phyloP scores from a whole-genome alignment of 2,797 vertebrate genomes.

The Forpus xanthops region DNA sequence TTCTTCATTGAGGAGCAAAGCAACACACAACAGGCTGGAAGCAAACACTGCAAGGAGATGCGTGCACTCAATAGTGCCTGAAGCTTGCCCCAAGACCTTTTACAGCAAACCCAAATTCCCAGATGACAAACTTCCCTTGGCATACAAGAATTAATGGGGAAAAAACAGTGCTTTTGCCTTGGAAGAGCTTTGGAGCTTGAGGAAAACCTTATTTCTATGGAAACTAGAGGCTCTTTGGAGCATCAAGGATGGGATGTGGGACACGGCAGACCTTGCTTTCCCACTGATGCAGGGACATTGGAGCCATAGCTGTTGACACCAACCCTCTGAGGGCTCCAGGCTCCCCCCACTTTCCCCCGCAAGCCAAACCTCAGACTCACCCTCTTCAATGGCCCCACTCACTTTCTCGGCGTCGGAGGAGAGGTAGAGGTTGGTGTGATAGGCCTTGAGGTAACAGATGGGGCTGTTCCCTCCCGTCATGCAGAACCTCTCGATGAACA shows the following conservation, averaged over 20 bases:
- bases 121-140: neutral
- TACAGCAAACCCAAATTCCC: neutral
- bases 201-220: neutral
- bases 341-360: neutral
- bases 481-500: conserved; percentile 97
- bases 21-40: neutral
- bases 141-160: neutral
- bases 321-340: neutral
- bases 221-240: neutral
- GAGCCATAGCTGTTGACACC: neutral
- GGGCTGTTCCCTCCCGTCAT: conserved; percentile 97
- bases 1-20: neutral
- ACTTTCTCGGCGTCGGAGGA: conserved; percentile 94
- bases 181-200: neutral
- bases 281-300: fast-evolving
- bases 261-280: neutral
- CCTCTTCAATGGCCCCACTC: conserved; percentile 91
- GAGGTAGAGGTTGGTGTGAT: conserved; percentile 95
- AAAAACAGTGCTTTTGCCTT: neutral
- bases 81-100: neutral
- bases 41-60: neutral
- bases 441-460: conserved; percentile 95
- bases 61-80: neutral
- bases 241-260: neutral
- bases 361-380: conserved; percentile 75